Percentiles rank a stretch among this genome's conserved stretches.
Conservation (phyloP, 1,140 invertebrate species). For the Homalodisca vitripennis region DNA sequence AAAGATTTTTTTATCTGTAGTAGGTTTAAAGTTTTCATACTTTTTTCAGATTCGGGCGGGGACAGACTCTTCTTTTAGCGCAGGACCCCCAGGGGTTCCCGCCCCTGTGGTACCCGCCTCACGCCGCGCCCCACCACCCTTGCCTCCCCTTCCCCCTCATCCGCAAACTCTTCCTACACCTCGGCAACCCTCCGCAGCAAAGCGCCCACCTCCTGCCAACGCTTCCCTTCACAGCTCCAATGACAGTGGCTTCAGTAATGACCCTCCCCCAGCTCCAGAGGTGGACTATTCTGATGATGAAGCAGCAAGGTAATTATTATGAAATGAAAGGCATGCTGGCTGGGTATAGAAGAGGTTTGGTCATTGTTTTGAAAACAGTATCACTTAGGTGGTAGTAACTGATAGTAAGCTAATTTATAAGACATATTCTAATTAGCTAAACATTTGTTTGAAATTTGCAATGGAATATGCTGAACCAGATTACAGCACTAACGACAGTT, state of each 20-base stretch:
- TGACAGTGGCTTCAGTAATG: conserved; percentile 88
- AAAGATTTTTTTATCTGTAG: too few species aligned
- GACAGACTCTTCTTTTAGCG: conserved; percentile 34
- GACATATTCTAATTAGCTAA: too few species aligned
- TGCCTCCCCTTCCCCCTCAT: conserved; percentile 53
- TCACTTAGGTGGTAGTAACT: too few species aligned
- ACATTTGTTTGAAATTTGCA: too few species aligned
- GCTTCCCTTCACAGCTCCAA: conserved; percentile 86
- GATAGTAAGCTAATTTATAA: too few species aligned
- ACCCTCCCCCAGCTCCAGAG: conserved; percentile 82
- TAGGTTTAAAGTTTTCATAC: conserved; percentile 3
- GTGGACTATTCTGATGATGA: conserved; percentile 90
- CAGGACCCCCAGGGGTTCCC: conserved; percentile 39
- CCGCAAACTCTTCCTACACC: conserved; percentile 51
- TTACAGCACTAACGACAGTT: too few species aligned
- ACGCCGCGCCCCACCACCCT: conserved; percentile 50
- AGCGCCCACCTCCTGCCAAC: conserved; percentile 52
- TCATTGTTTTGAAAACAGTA: too few species aligned
- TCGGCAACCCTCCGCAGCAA: conserved; percentile 52
- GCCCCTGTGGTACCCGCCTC: conserved; percentile 44
- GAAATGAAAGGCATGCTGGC: too few species aligned
- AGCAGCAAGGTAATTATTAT: conserved; percentile 70
- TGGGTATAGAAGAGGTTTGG: too few species aligned
- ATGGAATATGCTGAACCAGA: too few species aligned
- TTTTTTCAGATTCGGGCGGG: conserved; percentile 31